Conservation (phyloP, 2,113 vertebrate genomes). For the Embiotoca jacksoni region DNA sequence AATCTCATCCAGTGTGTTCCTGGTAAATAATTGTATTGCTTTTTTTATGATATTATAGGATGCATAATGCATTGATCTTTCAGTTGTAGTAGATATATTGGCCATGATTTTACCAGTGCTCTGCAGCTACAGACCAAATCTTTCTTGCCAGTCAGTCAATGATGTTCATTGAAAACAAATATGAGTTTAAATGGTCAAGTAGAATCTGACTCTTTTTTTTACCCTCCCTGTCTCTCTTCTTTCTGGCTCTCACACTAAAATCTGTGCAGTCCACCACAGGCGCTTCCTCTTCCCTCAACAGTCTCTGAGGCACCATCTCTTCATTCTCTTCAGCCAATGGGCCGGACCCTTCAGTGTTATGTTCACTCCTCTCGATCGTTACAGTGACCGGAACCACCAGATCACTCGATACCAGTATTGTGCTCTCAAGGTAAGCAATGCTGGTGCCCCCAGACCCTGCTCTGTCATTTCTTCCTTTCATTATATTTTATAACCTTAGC, state of each 20-base stretch:
- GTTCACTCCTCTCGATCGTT: conserved; percentile 97
- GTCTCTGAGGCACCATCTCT: conserved; percentile 96
- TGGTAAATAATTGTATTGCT: conserved; percentile 75
- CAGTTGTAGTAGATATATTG: not conserved
- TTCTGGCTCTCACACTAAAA: not conserved
- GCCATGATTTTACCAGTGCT: not conserved
- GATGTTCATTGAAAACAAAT: not conserved
- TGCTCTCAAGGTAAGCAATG: conserved; percentile 90
- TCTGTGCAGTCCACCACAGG: conserved; percentile 92
- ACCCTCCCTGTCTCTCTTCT: not conserved
- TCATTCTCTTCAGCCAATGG: conserved; percentile 99
- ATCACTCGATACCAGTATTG: conserved; percentile 99
- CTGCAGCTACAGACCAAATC: not conserved
- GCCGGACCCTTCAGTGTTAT: conserved; percentile 99
- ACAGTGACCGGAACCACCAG: conserved; percentile 98
- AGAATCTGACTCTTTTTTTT: conserved; percentile 5
- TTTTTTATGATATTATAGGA: not conserved
- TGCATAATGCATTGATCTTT: not conserved
- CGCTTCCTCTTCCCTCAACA: conserved; percentile 98
- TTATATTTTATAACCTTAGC: not conserved
- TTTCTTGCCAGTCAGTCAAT: not conserved
- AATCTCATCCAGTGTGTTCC: conserved; percentile 98
- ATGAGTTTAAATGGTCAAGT: not conserved
- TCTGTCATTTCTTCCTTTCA: not conserved
- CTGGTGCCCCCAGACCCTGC: not conserved